Evolutionary conservation across 2,888 invertebrate species (phyloP), one percentile per base, ranked within the genome.

Genomic region (Caenorhabditis macrosperma): DNA sequence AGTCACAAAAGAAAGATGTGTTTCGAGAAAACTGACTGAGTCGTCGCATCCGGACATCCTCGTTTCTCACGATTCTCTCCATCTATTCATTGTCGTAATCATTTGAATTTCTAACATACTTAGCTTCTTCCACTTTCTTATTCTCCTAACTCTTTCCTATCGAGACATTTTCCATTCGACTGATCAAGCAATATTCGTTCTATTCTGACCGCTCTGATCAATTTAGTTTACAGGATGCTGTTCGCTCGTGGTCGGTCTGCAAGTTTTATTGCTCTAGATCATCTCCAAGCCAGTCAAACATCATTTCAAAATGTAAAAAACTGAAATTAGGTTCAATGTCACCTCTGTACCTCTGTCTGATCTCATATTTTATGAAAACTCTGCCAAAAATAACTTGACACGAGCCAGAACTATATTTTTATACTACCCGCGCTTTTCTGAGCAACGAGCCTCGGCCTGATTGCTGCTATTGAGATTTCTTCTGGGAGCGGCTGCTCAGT

Each of bases 211-310:
- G n/a, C 38, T 57, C 20, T 15, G 10, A 48, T 20, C n/a, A 5
- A 54, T 30, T 46, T 55, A 5, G 3, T 46, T 60, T 26, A 1
- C 22, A 48, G 24, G 52, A 88, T 88, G 88, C 55, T 88, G 67
- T 88, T 88, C 72, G 80, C 88, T 22, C 81, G 88, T 22, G 83
- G 83, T 6, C 82, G 88, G 52, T 88, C 88, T 2, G 82, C 86
- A 22, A 86, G 86, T 41, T 76, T 83, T 20, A 79, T 86, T 26
- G 84, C 85, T 10, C 64, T 87, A 35, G 86, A 87, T 17, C 81
- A 80, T 59, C 74, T 81, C 4, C 78, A 81, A 50, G 69, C 77
- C 26, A 76, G 71, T 33, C 77, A 66, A 38, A 22, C 17, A 6
- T 52, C 74, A 44, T 74, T 57, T 30, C 64, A 72, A 46, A 64